These are phyloP conservation scores for Aplysina aerophoba DNA, from an alignment of 37 sponge, comb jelly and placozoan species.

Conservation along the genomic window DNA sequence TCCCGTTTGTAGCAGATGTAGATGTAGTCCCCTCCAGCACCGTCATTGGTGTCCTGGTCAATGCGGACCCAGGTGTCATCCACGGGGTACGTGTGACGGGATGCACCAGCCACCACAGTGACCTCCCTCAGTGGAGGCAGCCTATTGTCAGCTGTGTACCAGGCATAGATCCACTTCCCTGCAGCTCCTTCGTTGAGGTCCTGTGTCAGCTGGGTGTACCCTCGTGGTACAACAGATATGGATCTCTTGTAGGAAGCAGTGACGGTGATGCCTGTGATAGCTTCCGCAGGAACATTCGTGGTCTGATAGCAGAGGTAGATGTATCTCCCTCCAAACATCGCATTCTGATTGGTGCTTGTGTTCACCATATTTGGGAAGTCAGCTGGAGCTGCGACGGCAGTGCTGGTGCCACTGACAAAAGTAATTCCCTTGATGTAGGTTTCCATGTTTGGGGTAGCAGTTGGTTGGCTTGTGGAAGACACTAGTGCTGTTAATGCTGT, in stretches of 20 bases:
- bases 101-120: neutral
- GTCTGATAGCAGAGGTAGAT: too few species aligned
- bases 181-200: neutral
- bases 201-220: neutral
- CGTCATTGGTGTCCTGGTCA: conserved; percentile 14
- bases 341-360: too few species aligned
- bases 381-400: too few species aligned
- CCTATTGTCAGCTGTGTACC: neutral
- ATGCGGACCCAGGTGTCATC: conserved; percentile 17
- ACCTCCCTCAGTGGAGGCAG: neutral
- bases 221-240: neutral
- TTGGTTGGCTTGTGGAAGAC: too few species aligned
- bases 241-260: neutral
- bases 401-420: too few species aligned
- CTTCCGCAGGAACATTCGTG: too few species aligned
- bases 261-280: too few species aligned
- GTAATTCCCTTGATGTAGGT: too few species aligned
- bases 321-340: too few species aligned
- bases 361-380: too few species aligned
- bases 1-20: conserved; percentile 13
- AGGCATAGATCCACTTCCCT: neutral
- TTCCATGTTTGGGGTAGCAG: too few species aligned
- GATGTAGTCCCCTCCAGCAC: neutral
- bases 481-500: too few species aligned
- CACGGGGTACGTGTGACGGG: neutral